phyloP scores from a whole-genome alignment of 1,140 invertebrate species.

The Hyles vespertilio region DNA sequence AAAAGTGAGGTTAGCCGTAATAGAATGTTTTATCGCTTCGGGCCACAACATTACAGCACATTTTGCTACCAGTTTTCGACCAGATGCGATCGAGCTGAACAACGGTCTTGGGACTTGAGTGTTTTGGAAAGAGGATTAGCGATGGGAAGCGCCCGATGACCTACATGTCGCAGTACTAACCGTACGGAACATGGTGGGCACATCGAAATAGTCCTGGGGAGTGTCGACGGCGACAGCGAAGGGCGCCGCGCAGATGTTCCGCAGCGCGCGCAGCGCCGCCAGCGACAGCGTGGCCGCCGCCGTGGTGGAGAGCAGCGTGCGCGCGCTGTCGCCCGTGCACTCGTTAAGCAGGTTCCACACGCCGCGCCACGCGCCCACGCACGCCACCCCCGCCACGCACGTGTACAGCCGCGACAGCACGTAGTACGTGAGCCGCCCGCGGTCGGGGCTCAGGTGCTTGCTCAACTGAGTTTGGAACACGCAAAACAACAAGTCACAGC shows the following conservation, averaged over 20 bases:
- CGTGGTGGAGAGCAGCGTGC: constrained; percentile 78
- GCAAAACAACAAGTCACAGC: constrained; percentile 81
- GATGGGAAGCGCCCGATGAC: too few relatives aligned
- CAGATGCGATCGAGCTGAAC: too few relatives aligned
- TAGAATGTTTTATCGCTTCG: too few relatives aligned
- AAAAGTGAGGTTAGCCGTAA: too few relatives aligned
- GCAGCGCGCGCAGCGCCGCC: constrained; percentile 79
- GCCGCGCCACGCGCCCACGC: constrained; percentile 90
- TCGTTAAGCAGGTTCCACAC: constrained; percentile 86
- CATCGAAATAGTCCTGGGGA: constrained; percentile 85
- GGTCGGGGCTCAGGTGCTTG: constrained; percentile 80
- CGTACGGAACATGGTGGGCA: constrained; percentile 87
- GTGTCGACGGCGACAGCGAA: constrained; percentile 85
- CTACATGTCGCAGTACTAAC: constrained; percentile 33
- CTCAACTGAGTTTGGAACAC: constrained; percentile 80
- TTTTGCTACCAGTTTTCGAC: too few relatives aligned
- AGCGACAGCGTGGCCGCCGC: constrained; percentile 80
- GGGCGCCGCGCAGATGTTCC: constrained; percentile 89
- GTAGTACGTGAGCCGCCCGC: constrained; percentile 82
- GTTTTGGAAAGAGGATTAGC: too few relatives aligned
- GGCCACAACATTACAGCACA: too few relatives aligned
- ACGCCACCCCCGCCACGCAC: constrained; percentile 83
- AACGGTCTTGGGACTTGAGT: too few relatives aligned
- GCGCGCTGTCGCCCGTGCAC: constrained; percentile 79
- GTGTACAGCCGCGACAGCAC: constrained; percentile 85